Evolutionary conservation across 1,140 invertebrate species (phyloP).

Genomic region (Lanistes nyassanus): DNA sequence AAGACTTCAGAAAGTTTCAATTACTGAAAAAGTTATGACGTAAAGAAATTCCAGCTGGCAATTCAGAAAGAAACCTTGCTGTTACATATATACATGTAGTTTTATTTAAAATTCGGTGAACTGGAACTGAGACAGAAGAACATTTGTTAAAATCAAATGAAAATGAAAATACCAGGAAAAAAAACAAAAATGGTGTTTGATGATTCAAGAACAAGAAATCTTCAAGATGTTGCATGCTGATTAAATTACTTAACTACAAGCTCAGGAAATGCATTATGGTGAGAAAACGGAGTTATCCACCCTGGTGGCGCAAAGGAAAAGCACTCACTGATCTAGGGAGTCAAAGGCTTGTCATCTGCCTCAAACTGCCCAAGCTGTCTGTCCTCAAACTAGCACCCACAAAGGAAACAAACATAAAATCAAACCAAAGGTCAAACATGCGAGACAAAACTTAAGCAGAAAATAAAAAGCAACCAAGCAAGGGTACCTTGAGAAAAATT

Average conservation of each 20-base stretch:
- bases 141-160: no score
- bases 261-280: no score
- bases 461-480: background rate
- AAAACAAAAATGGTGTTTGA: background rate
- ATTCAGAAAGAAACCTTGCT: background rate
- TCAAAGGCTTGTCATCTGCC: constrained; percentile 19
- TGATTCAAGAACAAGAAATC: background rate
- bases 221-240: background rate
- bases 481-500: background rate
- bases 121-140: no score
- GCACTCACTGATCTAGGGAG: constrained; percentile 9
- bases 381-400: background rate
- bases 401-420: constrained; percentile 9
- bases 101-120: no score
- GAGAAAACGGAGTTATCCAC: background rate
- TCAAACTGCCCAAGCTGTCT: constrained; percentile 10
- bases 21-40: no score
- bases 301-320: background rate
- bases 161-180: background rate
- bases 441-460: background rate
- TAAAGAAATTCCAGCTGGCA: no score
- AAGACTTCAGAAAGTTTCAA: no score
- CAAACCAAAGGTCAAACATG: constrained; percentile 1
- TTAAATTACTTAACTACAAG: no score
- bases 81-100: no score